A percentile compares a stretch with the other conserved stretches of the same genome.
These are phyloP conservation scores for Metacarcinus magister DNA, from an alignment of 2,888 invertebrate species.

Conservation along the genomic window DNA sequence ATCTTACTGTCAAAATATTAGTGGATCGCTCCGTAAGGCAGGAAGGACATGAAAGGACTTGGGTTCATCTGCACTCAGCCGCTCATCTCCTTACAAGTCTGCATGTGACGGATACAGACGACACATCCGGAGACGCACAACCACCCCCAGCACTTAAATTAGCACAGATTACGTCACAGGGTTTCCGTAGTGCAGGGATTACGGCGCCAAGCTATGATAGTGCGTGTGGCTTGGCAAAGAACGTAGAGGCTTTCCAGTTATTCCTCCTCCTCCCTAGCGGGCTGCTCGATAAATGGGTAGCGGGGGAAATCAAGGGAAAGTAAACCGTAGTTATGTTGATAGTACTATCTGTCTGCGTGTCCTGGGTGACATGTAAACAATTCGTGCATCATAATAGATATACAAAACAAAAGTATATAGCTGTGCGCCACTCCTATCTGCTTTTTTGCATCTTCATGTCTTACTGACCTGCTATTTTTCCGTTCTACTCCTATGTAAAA, in stretches of 20 bases:
- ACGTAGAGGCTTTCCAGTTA: too few relatives aligned
- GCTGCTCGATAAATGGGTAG: background rate
- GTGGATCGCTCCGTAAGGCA: background rate
- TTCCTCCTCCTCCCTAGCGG: background rate
- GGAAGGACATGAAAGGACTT: background rate
- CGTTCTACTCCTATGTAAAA: background rate
- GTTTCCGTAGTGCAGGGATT: background rate
- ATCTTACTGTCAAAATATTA: background rate
- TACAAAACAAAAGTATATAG: too few relatives aligned
- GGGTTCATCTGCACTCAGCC: background rate
- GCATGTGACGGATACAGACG: background rate
- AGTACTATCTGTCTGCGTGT: background rate
- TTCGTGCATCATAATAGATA: too few relatives aligned
- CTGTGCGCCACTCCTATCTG: background rate
- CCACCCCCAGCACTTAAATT: background rate
- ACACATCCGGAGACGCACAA: background rate
- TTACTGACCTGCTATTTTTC: background rate
- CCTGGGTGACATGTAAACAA: too few relatives aligned
- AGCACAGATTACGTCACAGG: background rate
- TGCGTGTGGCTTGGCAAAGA: background rate
- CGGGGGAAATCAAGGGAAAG: conserved; percentile 26
- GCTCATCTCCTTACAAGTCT: background rate
- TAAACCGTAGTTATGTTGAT: background rate
- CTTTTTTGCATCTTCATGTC: background rate
- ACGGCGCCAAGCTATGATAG: background rate